Percentiles rank a stretch among this genome's conserved stretches.
These are phyloP conservation scores for Acomys russatus DNA, from an alignment of 2,797 vertebrate species.

Conservation along the genomic window DNA sequence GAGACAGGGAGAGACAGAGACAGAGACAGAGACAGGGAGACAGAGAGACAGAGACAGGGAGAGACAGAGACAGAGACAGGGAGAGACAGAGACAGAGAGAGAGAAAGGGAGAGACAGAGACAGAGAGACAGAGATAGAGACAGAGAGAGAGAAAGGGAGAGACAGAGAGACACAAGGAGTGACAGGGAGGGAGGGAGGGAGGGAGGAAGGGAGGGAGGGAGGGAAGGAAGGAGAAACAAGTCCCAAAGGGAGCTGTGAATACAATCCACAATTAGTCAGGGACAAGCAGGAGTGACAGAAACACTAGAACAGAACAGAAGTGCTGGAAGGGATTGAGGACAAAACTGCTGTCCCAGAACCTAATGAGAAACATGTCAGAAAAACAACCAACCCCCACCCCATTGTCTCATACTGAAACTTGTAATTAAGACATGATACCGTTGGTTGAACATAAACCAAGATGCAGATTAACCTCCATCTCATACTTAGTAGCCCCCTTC, in stretches of 20 bases:
- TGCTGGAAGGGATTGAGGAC: neutral
- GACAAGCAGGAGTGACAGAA: neutral
- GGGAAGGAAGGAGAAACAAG: neutral
- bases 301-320: neutral
- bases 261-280: neutral
- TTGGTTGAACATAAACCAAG: constrained; percentile 34
- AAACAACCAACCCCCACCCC: neutral
- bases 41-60: no score
- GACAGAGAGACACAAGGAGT: no score
- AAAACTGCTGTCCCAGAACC: neutral
- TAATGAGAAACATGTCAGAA: neutral
- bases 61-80: no score
- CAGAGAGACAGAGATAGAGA: no score
- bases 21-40: no score
- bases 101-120: no score
- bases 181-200: no score
- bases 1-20: no score
- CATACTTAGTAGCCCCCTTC: neutral
- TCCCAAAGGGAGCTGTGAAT: neutral
- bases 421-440: neutral
- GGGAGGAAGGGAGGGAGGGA: no score
- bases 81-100: no score
- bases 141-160: no score
- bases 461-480: neutral
- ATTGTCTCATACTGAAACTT: neutral